phyloP scores from a whole-genome alignment of 2,797 vertebrate species.

The Gambelia wislizenii region DNA sequence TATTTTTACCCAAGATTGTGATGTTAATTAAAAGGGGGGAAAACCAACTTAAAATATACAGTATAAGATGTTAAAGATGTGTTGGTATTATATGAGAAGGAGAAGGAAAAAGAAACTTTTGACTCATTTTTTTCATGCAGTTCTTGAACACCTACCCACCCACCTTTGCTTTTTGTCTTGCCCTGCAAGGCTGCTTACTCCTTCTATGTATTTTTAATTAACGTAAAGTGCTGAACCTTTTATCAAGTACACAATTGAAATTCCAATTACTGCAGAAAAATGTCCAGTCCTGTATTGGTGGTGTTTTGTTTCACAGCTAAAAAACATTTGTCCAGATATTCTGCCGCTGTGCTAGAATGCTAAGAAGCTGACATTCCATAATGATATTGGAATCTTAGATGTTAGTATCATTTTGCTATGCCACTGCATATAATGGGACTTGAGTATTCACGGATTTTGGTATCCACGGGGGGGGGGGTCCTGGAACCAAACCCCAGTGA shows the following conservation, averaged over 20 bases:
- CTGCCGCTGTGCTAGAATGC: neutral
- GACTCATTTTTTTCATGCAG: neutral
- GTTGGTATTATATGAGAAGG: neutral
- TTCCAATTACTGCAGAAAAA: neutral
- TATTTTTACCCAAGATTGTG: neutral
- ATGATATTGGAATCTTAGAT: neutral
- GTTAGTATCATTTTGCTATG: too few species aligned
- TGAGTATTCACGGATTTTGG: too few species aligned
- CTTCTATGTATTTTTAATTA: neutral
- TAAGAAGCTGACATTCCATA: neutral
- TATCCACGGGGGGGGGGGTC: too few species aligned
- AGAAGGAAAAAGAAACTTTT: neutral
- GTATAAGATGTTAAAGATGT: neutral
- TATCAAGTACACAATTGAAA: neutral
- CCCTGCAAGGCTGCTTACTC: neutral
- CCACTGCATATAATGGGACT: too few species aligned
- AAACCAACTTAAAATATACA: neutral
- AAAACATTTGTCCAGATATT: neutral
- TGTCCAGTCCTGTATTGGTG: neutral
- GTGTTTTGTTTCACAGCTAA: neutral
- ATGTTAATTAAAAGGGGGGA: neutral
- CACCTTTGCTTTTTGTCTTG: neutral
- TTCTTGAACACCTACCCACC: neutral
- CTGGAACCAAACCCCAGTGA: too few species aligned
- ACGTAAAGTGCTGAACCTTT: neutral